Percentiles rank a stretch among this genome's conserved stretches.
Conservation (phyloP, 92 coral and sea anemone species). For the Siderastrea radians region DNA sequence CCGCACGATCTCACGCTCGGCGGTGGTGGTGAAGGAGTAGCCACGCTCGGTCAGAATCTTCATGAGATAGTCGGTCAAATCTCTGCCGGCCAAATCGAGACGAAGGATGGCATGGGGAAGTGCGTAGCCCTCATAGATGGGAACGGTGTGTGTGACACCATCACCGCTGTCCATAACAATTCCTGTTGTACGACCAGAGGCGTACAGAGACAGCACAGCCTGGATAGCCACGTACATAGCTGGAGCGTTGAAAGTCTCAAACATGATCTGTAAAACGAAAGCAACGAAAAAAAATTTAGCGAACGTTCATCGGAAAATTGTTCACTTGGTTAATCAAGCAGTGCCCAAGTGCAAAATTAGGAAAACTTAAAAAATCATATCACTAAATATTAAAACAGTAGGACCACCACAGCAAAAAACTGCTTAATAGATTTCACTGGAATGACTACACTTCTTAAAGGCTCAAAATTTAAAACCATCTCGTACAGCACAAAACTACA, state of each 20-base stretch:
- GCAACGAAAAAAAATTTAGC: neutral
- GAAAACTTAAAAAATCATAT: too few species aligned
- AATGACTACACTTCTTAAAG: too few species aligned
- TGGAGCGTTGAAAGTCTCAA: slow-evolving; percentile 97
- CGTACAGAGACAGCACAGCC: slow-evolving; percentile 97
- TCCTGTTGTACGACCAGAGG: slow-evolving; percentile 99
- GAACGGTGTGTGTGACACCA: slow-evolving; percentile 98
- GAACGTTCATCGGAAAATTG: too few species aligned
- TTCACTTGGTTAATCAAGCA: too few species aligned
- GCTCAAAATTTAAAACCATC: too few species aligned
- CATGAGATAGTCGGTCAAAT: slow-evolving; percentile 98
- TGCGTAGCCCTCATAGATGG: slow-evolving; percentile 98
- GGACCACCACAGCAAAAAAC: too few species aligned
- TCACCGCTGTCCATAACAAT: slow-evolving; percentile 97
- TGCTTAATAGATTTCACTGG: too few species aligned
- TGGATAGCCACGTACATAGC: slow-evolving; percentile 98
- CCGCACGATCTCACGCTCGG: slow-evolving; percentile 98
- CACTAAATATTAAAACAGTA: too few species aligned
- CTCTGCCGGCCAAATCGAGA: slow-evolving; percentile 99
- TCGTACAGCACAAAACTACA: too few species aligned
- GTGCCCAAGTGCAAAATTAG: too few species aligned
- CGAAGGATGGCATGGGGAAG: slow-evolving; percentile 99
- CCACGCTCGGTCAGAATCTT: slow-evolving; percentile 99
- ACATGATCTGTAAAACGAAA: slow-evolving; percentile 83
- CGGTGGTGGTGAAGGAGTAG: slow-evolving; percentile 99